Percentiles rank a stretch among this genome's conserved stretches.
These are phyloP conservation scores for Bucco capensis DNA, from an alignment of 2,113 vertebrate species.

Conservation along the genomic window DNA sequence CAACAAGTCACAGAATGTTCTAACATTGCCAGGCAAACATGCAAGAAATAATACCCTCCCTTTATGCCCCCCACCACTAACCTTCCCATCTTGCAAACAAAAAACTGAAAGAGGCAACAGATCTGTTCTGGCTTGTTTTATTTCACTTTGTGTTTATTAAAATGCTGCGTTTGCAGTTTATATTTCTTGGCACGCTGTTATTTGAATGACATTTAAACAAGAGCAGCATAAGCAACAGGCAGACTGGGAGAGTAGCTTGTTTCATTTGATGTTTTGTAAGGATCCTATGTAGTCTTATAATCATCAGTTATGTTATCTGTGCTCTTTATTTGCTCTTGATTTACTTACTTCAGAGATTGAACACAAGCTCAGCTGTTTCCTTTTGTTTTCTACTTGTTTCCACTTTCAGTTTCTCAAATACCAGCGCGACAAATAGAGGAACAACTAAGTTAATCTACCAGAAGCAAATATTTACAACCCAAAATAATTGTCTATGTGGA, in stretches of 20 bases:
- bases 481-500: neutral
- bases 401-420: neutral
- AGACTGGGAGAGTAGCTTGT: neutral
- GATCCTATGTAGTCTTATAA: neutral
- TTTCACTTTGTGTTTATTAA: slow-evolving; percentile 49
- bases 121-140: slow-evolving; percentile 53
- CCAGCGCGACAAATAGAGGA: neutral
- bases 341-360: neutral
- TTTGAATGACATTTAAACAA: neutral
- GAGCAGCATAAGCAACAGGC: neutral
- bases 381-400: neutral
- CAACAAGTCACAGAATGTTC: slow-evolving; percentile 14
- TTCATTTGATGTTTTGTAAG: neutral
- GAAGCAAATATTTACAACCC: slow-evolving; percentile 10
- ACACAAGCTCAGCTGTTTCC: neutral
- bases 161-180: slow-evolving; percentile 43
- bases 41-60: slow-evolving; percentile 4
- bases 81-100: slow-evolving; percentile 1
- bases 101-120: slow-evolving; percentile 15
- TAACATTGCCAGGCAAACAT: neutral
- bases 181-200: slow-evolving; percentile 38
- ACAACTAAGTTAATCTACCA: neutral
- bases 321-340: neutral
- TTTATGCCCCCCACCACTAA: neutral
- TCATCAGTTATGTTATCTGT: neutral